Base-by-base conservation (phyloP, 2,888 invertebrate species). In the Plebejus anna region DNA sequence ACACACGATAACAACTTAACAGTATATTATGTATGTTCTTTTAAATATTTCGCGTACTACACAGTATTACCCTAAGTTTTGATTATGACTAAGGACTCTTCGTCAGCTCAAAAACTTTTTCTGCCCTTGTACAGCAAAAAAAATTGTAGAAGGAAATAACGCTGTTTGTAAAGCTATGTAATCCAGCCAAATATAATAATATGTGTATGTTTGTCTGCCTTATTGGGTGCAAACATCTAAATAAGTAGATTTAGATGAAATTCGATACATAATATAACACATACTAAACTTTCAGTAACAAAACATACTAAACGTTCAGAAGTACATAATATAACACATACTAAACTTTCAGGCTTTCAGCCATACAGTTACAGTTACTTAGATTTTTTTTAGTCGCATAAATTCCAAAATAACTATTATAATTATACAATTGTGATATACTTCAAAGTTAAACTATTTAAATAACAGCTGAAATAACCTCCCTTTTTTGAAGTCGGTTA, bases 1-100 rank as follows among this genome's bases (percentile, higher is more conserved):
- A 70, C 22, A 16, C 55, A 86, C 85, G 84, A 86, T 85, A 88
- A 87, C 85, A 84, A 85, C 83, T 84, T 84, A 86, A 84, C 82
- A 83, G 83, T 84, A 66, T 77, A 75, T 77, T 77, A 75, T 77
- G 73, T 73, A 73, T 73, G 73, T 55, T 13, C 28, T 73, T 73
- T 73, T 73, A 22, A 73, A 71, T 71, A 71, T 42, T 22, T 42
- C 9, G n/a, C 42, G 36, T 16, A 42, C n/a, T 36, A n/a, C 32
- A 36, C 16, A 28, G 2, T 70, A 38, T 70, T 38, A n/a, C 13
- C 61, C 28, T 61, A 36, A 13, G 36, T 66, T 66, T 66, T 66
- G 36, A 66, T 61, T 32, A 28, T 13, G 36, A 66, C 32, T 28
- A 28, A 61, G 28, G 28, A 28, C 28, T 28, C 61, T 59, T 59